These are phyloP conservation scores for Rhingia rostrata DNA, from an alignment of 2,888 invertebrate genomes.

Conservation along the genomic window DNA sequence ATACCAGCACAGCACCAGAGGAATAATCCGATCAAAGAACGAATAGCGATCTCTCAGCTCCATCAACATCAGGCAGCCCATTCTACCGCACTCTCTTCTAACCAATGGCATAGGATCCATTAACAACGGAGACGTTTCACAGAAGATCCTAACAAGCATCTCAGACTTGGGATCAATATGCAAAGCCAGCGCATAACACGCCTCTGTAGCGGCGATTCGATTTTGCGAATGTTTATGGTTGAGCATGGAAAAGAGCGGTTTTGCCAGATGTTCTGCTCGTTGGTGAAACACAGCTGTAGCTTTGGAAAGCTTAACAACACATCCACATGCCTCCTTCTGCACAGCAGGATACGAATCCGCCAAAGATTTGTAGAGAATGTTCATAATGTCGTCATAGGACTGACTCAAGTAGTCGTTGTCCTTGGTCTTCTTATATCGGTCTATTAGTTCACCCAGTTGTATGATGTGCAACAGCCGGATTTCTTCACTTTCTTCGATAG, in stretches of 20 bases:
- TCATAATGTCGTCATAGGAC: constrained; percentile 86
- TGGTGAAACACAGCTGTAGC: constrained; percentile 89
- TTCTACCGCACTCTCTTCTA: constrained; percentile 89
- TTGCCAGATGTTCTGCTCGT: constrained; percentile 88
- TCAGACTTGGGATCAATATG: constrained; percentile 87
- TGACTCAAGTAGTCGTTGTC: constrained; percentile 80
- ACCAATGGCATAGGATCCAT: constrained; percentile 93
- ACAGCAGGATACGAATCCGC: constrained; percentile 92
- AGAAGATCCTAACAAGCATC: constrained; percentile 88
- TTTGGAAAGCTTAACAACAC: constrained; percentile 87
- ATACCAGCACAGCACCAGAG: constrained; percentile 92
- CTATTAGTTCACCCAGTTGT: constrained; percentile 87
- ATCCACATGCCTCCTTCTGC: constrained; percentile 90
- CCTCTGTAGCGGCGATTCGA: constrained; percentile 88
- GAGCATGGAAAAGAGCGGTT: constrained; percentile 89
- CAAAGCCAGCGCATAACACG: constrained; percentile 86
- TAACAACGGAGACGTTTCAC: constrained; percentile 92
- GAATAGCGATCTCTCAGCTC: constrained; percentile 93
- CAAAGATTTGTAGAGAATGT: constrained; percentile 88
- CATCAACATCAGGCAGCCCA: constrained; percentile 91
- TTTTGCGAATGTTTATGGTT: constrained; percentile 93
- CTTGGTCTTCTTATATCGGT: constrained; percentile 85
- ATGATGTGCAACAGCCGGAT: constrained; percentile 88
- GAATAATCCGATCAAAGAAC: constrained; percentile 93
- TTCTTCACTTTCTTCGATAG: constrained; percentile 90